Percentiles rank a stretch among this genome's conserved stretches.
Evolutionary conservation across 1,140 invertebrate genomes (phyloP).

Genomic region (Augochlora pura): DNA sequence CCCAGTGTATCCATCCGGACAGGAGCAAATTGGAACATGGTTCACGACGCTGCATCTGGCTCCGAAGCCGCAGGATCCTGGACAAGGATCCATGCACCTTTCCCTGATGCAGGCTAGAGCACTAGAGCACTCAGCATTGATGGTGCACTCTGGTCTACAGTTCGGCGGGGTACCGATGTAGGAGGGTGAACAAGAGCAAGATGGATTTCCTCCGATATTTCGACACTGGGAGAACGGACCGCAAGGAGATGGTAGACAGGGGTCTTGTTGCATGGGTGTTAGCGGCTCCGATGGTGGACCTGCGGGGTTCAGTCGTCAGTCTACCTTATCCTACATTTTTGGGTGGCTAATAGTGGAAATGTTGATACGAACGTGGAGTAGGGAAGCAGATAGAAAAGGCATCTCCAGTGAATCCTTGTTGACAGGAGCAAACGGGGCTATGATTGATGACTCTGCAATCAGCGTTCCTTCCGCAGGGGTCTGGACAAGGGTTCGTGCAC

Average conservation of each 20-base stretch:
- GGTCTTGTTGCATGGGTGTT: slow-evolving; percentile 70
- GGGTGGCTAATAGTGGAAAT: slow-evolving; percentile 23
- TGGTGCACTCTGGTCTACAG: slow-evolving; percentile 86
- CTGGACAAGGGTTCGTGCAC: slow-evolving; percentile 89
- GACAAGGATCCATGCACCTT: slow-evolving; percentile 86
- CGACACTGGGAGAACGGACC: slow-evolving; percentile 86
- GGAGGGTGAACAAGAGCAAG: slow-evolving; percentile 84
- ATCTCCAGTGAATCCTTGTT: slow-evolving; percentile 86
- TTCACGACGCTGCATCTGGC: slow-evolving; percentile 84
- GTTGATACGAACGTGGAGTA: slow-evolving; percentile 52
- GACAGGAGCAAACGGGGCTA: slow-evolving; percentile 87
- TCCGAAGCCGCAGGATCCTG: slow-evolving; percentile 85
- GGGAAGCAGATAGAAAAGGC: slow-evolving; percentile 83
- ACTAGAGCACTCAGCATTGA: slow-evolving; percentile 83
- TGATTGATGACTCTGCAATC: slow-evolving; percentile 87
- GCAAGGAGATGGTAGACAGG: slow-evolving; percentile 86
- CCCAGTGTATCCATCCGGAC: slow-evolving; percentile 84
- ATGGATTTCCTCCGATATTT: slow-evolving; percentile 82
- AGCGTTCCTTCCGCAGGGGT: slow-evolving; percentile 87
- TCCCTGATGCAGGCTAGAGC: slow-evolving; percentile 84
- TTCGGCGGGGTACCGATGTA: slow-evolving; percentile 87
- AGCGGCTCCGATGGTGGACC: slow-evolving; percentile 55
- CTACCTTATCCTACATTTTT: slow-evolving; percentile 80
- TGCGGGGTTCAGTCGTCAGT: slow-evolving; percentile 75
- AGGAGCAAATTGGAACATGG: slow-evolving; percentile 85